Percentiles rank a stretch among this genome's conserved stretches.
phyloP scores from a whole-genome alignment of 2,888 invertebrate species.

The Plagiodera versicolora region DNA sequence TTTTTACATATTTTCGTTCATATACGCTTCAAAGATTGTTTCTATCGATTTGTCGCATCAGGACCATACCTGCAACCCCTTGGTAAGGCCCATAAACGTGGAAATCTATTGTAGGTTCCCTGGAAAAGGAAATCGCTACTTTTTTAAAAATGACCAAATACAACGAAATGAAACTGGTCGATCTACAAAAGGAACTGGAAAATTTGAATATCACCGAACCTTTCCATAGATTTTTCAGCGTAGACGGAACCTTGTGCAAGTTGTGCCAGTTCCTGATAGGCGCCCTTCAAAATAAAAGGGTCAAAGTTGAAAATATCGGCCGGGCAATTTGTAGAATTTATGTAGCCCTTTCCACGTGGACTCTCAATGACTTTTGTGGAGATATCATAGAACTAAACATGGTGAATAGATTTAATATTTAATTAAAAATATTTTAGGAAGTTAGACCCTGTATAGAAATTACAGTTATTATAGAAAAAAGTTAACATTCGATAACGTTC shows the following conservation, averaged over 20 bases:
- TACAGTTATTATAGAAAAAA: too few species aligned
- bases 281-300: constrained; percentile 21
- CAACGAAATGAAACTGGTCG: constrained; percentile 3
- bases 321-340: background rate
- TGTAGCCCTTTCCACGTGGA: constrained; percentile 1
- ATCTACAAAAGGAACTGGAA: constrained; percentile 3
- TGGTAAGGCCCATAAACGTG: background rate
- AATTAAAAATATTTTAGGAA: too few species aligned
- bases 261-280: constrained; percentile 30
- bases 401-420: too few species aligned
- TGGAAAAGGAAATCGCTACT: background rate
- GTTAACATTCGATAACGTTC: too few species aligned
- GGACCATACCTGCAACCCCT: background rate
- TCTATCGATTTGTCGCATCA: too few species aligned
- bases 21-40: too few species aligned
- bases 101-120: background rate
- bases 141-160: constrained; percentile 1
- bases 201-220: constrained; percentile 2
- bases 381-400: constrained; percentile 5
- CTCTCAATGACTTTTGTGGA: background rate
- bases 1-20: too few species aligned
- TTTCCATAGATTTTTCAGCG: constrained; percentile 1
- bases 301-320: background rate
- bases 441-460: too few species aligned
- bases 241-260: constrained; percentile 23